These are phyloP conservation scores for Lerista edwardsae DNA, from an alignment of 2,797 vertebrate genomes.

Conservation along the genomic window DNA sequence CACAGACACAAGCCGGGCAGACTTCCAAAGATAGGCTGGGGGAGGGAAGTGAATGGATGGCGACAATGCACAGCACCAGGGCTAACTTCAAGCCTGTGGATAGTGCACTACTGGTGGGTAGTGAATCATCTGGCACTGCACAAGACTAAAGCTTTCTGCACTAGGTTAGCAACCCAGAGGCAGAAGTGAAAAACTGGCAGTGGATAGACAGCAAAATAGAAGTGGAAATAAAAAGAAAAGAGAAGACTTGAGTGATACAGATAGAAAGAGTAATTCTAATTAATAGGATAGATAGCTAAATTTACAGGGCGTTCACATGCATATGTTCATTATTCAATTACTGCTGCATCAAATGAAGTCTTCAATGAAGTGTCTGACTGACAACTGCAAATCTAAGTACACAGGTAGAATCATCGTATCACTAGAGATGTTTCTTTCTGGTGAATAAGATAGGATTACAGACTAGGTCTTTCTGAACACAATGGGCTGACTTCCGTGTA, in stretches of 20 bases:
- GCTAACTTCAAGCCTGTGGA: background rate
- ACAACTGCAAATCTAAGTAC: background rate
- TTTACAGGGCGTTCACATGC: background rate
- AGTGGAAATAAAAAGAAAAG: background rate
- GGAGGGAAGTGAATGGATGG: conserved; percentile 7
- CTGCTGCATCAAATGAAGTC: background rate
- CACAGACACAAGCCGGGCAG: conserved; percentile 39
- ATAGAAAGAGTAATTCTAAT: background rate
- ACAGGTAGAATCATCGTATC: background rate
- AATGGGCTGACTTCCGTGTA: no score
- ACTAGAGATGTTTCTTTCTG: no score
- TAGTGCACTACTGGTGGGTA: background rate
- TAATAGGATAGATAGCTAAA: background rate
- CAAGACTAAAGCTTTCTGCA: background rate
- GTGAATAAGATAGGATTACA: no score
- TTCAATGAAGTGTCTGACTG: background rate
- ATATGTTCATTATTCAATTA: background rate
- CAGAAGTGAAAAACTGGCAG: background rate
- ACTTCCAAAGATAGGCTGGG: conserved; percentile 24
- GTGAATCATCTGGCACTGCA: no score
- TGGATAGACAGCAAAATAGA: background rate
- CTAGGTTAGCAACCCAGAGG: background rate
- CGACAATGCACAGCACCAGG: conserved; percentile 1
- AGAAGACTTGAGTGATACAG: background rate
- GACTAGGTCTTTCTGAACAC: no score